Evolutionary conservation across 2,888 invertebrate species (phyloP).

Genomic region (Noctua janthina): DNA sequence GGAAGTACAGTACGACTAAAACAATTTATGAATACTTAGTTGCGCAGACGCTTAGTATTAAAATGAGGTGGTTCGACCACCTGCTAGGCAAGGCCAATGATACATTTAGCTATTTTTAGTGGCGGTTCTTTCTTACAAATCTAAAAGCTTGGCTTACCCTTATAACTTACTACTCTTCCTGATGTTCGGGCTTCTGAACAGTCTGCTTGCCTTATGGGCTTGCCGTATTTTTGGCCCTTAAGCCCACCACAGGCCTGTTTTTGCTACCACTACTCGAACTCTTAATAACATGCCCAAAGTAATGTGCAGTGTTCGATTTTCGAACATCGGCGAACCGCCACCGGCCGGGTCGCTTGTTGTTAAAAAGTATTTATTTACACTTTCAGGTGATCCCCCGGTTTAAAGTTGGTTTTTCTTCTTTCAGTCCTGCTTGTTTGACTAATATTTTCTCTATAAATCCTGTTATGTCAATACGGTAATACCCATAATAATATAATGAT

Average conservation of each 20-base stretch:
- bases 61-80: conserved; percentile 41
- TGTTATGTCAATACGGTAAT: not conserved
- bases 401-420: conserved; percentile 6
- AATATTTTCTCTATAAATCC: conserved; percentile 3
- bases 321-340: not conserved
- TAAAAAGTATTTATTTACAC: not conserved
- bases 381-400: conserved; percentile 3
- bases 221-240: no score
- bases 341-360: not conserved
- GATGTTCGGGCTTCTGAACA: not conserved
- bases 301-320: not conserved
- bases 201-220: no score
- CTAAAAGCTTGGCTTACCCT: not conserved
- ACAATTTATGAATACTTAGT: conserved; percentile 51
- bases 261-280: not conserved
- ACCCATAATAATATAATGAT: conserved; percentile 2
- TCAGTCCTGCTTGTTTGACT: not conserved
- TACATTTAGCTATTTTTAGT: not conserved
- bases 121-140: not conserved
- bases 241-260: not conserved
- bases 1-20: conserved; percentile 44
- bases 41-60: conserved; percentile 38
- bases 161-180: not conserved
- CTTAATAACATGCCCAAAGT: not conserved
- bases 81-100: conserved; percentile 9